Evolutionary conservation across 2,888 invertebrate genomes (phyloP).

Genomic region (Azorinus chamasolen): DNA sequence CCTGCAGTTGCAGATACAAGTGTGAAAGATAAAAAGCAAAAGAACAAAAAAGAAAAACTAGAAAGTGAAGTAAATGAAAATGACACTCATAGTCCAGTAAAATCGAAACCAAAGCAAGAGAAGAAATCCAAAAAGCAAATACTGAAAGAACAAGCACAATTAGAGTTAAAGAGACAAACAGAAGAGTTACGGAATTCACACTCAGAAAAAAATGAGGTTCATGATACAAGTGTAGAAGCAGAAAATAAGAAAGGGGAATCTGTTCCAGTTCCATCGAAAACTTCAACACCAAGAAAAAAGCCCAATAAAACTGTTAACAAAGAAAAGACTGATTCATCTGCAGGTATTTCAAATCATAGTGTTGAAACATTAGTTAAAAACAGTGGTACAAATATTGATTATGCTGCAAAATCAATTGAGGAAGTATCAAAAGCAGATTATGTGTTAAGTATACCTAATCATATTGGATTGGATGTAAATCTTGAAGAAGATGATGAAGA

Average conservation of each 20-base stretch:
- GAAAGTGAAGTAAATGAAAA: constrained; percentile 28
- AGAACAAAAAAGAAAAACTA: not conserved
- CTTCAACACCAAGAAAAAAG: no score
- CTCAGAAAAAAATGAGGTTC: constrained; percentile 38
- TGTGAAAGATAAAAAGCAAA: constrained; percentile 24
- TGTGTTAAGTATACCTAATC: not conserved
- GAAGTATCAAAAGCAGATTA: not conserved
- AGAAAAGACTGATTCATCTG: no score
- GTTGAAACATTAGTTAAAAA: not conserved
- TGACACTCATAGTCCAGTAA: constrained; percentile 17
- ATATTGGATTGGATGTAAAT: not conserved
- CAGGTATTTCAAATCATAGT: not conserved
- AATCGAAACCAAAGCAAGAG: constrained; percentile 38
- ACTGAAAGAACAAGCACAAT: constrained; percentile 39
- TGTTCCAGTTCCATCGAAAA: no score
- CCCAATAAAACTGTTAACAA: no score
- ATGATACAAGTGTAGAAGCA: constrained; percentile 5
- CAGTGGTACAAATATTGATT: constrained; percentile 3
- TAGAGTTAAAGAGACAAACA: constrained; percentile 55
- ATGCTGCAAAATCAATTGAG: not conserved
- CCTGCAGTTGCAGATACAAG: constrained; percentile 2
- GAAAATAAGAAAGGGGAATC: no score
- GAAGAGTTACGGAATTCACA: constrained; percentile 59
- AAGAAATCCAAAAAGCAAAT: constrained; percentile 47
- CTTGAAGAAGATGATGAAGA: constrained; percentile 48